Base-by-base conservation (phyloP, 2,888 invertebrate genomes). In the Ariolimax columbianus region DNA sequence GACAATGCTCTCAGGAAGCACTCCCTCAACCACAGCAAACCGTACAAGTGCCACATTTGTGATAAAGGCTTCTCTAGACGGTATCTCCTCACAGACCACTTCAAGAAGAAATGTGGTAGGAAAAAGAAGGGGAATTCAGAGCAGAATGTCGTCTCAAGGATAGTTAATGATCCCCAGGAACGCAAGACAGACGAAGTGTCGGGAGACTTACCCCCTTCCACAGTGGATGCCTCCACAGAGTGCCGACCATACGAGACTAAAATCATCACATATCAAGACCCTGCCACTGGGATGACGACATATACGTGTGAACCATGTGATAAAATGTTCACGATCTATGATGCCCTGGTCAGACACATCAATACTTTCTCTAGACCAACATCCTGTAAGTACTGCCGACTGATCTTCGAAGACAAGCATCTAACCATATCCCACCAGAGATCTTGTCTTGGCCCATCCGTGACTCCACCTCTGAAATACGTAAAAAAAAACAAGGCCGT, bases 41-140 rank as follows among this genome's bases (percentile, higher is more conserved):
- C 85, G 23, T 85, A 85, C 63, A 73, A 73, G 19, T 85, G 85
- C 77, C 85, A 85, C 63, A 72, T 85, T 26, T 85, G 85, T 85
- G n/a, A 36, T 11, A 85, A 77, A 47, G 77, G 85, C 9, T 85
- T 85, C 40, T 85, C 85, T 23, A 70, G 85, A 36, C 36, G 85
- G 23, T 85, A 85, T 51, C 77, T 85, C 4, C 75, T 85, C 1
- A 80, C 70, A 51, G 78, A 81, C 26, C 85, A 85, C 68, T 85
- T 85, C 55, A 80, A 55, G 51, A 85, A 77, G 43, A 75, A 80
- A 19, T 85, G 85, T 82, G 19, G 33, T 23, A n/a, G 30, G 30
- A 82, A 75, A 17, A 79, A 79, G 30, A 30, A 30, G 33, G 68
- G 19, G n/a, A 38, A 47, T 26, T 38, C 63, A 26, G 59, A 17